Evolutionary conservation across 2,888 invertebrate species (phyloP), one percentile per base, ranked within the genome.

Genomic region (Melieria crassipennis): DNA sequence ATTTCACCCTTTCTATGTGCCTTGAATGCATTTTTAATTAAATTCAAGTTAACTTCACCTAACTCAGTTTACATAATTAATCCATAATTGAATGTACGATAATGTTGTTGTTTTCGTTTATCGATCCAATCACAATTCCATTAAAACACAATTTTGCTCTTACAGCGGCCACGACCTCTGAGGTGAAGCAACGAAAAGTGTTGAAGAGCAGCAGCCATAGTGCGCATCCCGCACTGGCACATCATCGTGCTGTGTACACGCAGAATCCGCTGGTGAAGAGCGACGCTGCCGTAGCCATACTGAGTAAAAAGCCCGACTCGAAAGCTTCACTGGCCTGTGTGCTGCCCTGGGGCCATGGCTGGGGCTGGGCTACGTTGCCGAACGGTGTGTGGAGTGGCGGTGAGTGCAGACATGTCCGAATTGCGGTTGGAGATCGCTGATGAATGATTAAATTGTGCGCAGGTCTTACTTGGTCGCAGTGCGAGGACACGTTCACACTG

Each of bases 291-390:
- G 86, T 87, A 45, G 87, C 87, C 30, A 83, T 87, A 70, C 77
- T 87, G n/a, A 86, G 86, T 78, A 87, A 87, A 82, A 86, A 85
- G 73, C 80, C 85, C 10, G 87, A 86, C 72, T 85, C 86, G 1
- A 86, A 83, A 74, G 87, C 85, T 10, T 84, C 86, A 43, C 75
- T 87, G 69, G 86, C 86, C 43, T 87, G 86, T 69, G 85, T 80
- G 1, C 75, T 87, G 66, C 87, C 85, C 64, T 93, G 92, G 92
- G 92, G 92, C 5, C 92, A 92, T 79, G 92, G 92, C 62, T 92
- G 92, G 92, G 92, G 92, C 3, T 92, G 92, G 92, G 91, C 91
- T 69, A 91, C 91, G 11, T 82, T 91, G 79, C 91, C 91, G 10
- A 91, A 91, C 73, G 91, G 91, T 7, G 91, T 90, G 3, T 91